A percentile compares a stretch with the other conserved stretches of the same genome.
Conservation (phyloP, 1,140 invertebrate species). For the Zaprionus ornatus region DNA sequence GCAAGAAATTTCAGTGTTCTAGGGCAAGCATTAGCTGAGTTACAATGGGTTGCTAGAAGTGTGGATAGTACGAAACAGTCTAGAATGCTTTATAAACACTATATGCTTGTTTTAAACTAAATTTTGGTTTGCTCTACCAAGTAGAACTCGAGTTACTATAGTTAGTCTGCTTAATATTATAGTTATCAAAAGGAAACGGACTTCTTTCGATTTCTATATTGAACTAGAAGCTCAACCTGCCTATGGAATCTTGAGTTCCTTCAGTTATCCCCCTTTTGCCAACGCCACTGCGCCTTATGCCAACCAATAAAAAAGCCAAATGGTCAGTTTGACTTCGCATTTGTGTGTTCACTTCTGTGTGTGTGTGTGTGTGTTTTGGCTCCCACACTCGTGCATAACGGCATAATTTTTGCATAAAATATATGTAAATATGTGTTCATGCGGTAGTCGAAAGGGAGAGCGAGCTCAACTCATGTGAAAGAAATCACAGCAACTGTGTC, state of each 20-base stretch:
- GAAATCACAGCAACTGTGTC: constrained; percentile 80
- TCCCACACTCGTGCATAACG: constrained; percentile 79
- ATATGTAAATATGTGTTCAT: constrained; percentile 82
- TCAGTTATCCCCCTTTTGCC: neutral
- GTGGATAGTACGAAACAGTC: neutral
- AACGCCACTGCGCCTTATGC: constrained; percentile 56
- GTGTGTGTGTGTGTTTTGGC: constrained; percentile 16
- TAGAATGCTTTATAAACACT: neutral
- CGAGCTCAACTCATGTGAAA: constrained; percentile 54
- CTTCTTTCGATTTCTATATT: neutral
- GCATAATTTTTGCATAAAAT: constrained; percentile 84
- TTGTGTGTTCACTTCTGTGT: constrained; percentile 18
- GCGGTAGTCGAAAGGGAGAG: constrained; percentile 30
- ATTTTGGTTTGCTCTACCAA: neutral
- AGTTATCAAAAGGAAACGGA: neutral
- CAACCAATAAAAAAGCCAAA: constrained; percentile 81
- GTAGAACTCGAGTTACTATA: neutral
- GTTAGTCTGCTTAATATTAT: neutral
- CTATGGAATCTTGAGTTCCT: neutral
- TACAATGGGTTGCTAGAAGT: neutral
- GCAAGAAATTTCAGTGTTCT: neutral
- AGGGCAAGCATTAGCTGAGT: neutral
- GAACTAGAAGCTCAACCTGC: neutral
- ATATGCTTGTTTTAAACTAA: neutral
- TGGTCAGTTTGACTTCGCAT: constrained; percentile 78